Evolutionary conservation across 1,140 invertebrate genomes (phyloP).

Genomic region (Bombus picipes): DNA sequence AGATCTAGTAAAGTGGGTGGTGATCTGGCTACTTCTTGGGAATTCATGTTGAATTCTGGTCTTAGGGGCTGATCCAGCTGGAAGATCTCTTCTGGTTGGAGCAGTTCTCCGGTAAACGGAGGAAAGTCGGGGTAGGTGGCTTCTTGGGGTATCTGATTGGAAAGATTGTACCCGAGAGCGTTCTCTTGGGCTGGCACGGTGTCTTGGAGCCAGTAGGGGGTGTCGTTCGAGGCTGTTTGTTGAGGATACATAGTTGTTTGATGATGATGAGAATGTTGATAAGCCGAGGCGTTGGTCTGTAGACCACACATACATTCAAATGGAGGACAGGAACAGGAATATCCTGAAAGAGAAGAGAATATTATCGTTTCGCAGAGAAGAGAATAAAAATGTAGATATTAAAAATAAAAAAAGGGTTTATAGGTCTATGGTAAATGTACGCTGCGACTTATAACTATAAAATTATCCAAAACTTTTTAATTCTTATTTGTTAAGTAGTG

Average conservation of each 20-base stretch:
- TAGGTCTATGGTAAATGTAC: too few species aligned
- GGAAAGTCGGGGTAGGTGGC: conserved; percentile 81
- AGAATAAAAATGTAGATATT: not conserved
- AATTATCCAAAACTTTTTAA: too few species aligned
- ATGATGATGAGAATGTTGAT: conserved; percentile 75
- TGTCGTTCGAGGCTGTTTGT: conserved; percentile 67
- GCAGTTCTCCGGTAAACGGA: conserved; percentile 86
- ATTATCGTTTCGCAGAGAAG: not conserved
- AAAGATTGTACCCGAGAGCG: conserved; percentile 69
- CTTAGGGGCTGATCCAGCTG: conserved; percentile 89
- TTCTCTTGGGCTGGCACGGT: conserved; percentile 68
- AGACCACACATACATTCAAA: conserved; percentile 85
- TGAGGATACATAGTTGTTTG: conserved; percentile 68
- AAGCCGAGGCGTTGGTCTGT: conserved; percentile 70
- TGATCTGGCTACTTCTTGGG: conserved; percentile 83
- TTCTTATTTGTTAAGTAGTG: too few species aligned
- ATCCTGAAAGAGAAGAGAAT: conserved; percentile 79
- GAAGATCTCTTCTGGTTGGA: conserved; percentile 90
- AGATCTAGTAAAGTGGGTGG: conserved; percentile 88
- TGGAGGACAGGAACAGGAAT: conserved; percentile 86
- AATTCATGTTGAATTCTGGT: conserved; percentile 82
- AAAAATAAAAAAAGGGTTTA: not conserved
- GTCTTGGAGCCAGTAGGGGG: conserved; percentile 78
- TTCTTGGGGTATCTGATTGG: conserved; percentile 75
- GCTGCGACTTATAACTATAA: too few species aligned